Conservation (phyloP, 64 coral and sea anemone species). For the Montipora efflorescens region DNA sequence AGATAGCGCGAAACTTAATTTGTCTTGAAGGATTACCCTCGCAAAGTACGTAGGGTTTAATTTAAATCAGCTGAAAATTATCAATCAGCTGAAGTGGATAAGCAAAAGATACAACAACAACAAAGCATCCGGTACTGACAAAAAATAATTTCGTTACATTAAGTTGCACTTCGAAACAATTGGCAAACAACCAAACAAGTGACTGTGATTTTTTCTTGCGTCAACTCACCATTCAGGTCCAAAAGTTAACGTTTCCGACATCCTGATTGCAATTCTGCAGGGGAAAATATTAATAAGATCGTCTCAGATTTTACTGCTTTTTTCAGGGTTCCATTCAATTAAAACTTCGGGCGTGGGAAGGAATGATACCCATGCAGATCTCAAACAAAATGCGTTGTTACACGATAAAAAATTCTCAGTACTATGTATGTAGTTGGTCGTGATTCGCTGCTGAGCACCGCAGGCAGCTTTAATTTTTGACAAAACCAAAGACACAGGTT, state of each 20-base stretch:
- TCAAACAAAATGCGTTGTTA: neutral
- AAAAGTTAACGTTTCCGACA: conserved; percentile 83
- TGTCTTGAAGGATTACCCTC: no score
- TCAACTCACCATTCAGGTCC: conserved; percentile 70
- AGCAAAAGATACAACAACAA: neutral
- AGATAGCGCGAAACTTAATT: no score
- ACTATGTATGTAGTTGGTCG: conserved; percentile 4
- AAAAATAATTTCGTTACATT: neutral
- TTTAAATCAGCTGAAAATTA: no score
- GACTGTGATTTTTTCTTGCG: neutral
- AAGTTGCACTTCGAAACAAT: neutral
- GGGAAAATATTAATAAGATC: neutral
- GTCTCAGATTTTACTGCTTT: neutral
- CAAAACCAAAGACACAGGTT: neutral
- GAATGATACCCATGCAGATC: conserved; percentile 9
- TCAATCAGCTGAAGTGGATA: neutral
- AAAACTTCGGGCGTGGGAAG: no score
- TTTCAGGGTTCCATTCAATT: neutral
- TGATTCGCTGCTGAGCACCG: neutral
- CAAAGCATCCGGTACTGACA: neutral
- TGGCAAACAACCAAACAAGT: neutral
- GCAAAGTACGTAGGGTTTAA: no score
- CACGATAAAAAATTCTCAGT: conserved; percentile 44
- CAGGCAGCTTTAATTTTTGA: neutral
- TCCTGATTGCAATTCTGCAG: conserved; percentile 28